phyloP scores from a whole-genome alignment of 2,113 vertebrate genomes.

The Phocoena sinus region DNA sequence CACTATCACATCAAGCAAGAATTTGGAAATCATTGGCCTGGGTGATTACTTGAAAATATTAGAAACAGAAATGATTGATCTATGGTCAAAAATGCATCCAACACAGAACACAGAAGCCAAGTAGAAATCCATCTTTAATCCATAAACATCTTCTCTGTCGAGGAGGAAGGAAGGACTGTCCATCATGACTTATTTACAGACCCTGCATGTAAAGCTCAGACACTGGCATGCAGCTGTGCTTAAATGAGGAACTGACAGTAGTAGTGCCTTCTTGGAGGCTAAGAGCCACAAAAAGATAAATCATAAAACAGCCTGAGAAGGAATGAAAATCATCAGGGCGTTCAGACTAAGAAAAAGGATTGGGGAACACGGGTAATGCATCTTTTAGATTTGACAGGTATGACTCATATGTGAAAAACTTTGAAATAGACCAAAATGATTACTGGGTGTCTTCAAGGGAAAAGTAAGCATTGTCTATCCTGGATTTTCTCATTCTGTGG shows the following conservation, averaged over 20 bases:
- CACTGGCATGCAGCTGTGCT: not conserved
- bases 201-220: not conserved
- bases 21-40: not conserved
- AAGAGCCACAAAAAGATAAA: not conserved
- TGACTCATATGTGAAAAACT: not conserved
- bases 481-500: not conserved
- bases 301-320: not conserved
- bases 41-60: not conserved
- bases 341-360: not conserved
- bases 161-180: not conserved
- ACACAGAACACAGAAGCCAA: not conserved
- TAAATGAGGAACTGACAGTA: not conserved
- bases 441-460: not conserved
- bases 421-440: not conserved
- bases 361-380: not conserved
- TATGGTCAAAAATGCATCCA: not conserved
- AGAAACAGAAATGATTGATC: not conserved
- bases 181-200: not conserved
- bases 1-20: not conserved
- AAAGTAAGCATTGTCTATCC: not conserved
- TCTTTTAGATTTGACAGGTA: not conserved
- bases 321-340: not conserved
- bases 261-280: not conserved
- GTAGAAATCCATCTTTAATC: not conserved
- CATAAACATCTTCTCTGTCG: not conserved